These are phyloP conservation scores for Mormyrus iriodes DNA, from an alignment of 2,113 vertebrate species.

Conservation along the genomic window DNA sequence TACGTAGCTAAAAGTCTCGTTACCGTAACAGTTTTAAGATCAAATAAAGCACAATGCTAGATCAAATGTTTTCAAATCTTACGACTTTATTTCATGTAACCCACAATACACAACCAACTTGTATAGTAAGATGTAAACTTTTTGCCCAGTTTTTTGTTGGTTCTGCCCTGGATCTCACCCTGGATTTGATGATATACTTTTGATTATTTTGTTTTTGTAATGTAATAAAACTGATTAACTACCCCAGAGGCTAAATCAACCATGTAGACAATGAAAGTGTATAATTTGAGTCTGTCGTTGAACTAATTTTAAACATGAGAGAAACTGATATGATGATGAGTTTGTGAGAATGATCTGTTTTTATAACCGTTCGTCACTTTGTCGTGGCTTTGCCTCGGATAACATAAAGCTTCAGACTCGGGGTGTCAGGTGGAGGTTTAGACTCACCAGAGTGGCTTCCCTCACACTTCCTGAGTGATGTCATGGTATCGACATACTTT, in stretches of 20 bases:
- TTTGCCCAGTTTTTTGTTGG: neutral
- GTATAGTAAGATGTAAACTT: neutral
- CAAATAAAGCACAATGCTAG: neutral
- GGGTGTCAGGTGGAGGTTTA: neutral
- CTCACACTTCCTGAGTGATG: slow-evolving; percentile 41
- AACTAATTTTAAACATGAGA: neutral
- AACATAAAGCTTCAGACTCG: neutral
- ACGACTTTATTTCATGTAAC: too few relatives aligned
- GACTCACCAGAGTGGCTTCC: slow-evolving; percentile 51
- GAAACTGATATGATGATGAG: neutral
- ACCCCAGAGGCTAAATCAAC: neutral
- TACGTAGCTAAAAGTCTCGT: neutral
- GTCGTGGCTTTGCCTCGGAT: neutral
- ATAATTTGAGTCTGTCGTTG: neutral
- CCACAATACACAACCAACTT: too few relatives aligned
- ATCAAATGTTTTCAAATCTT: too few relatives aligned
- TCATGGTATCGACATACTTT: slow-evolving; percentile 41
- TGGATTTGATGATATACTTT: neutral
- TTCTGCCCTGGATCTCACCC: neutral
- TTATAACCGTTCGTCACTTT: neutral
- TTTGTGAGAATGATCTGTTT: neutral
- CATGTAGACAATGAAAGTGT: neutral
- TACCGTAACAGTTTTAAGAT: neutral
- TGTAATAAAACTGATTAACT: neutral
- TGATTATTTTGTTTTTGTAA: neutral